These are phyloP conservation scores for Salarias fasciatus DNA, from an alignment of 2,797 vertebrate genomes.

Conservation along the genomic window DNA sequence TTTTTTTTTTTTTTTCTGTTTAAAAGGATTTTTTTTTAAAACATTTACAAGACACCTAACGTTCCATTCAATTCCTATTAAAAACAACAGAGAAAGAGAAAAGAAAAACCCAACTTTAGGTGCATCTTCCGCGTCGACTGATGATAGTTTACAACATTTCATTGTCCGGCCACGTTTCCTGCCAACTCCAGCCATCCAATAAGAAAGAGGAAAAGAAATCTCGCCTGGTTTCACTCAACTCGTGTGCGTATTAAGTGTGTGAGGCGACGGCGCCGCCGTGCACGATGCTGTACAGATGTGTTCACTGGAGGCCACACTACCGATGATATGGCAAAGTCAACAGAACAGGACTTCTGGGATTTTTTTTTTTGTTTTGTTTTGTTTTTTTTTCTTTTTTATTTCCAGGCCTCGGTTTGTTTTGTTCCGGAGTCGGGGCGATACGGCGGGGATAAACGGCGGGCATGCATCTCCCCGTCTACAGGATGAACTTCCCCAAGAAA, in stretches of 20 bases:
- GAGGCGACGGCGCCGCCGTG: conserved; percentile 83
- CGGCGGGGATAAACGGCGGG: no score
- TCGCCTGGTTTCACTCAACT: conserved; percentile 47
- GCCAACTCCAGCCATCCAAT: conserved; percentile 56
- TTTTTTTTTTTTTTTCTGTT: conserved; percentile 82
- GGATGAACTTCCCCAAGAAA: conserved; percentile 99
- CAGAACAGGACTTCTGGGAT: conserved; percentile 80
- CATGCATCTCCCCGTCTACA: conserved; percentile 93
- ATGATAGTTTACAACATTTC: conserved; percentile 80
- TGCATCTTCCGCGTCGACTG: conserved; percentile 78
- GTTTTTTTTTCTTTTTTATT: conserved; percentile 43
- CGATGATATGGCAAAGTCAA: conserved; percentile 97
- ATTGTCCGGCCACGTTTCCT: conserved; percentile 74
- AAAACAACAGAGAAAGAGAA: conserved; percentile 86
- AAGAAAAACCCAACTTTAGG: conserved; percentile 72
- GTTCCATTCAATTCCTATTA: conserved; percentile 92
- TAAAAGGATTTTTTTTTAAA: conserved; percentile 93
- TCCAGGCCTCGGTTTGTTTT: conserved; percentile 65
- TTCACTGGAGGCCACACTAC: conserved; percentile 77
- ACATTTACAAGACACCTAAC: conserved; percentile 98
- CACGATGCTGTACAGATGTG: conserved; percentile 80
- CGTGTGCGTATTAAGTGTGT: conserved; percentile 86
- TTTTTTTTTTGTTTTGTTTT: conserved; percentile 14
- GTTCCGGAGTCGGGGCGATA: conserved; percentile 68
- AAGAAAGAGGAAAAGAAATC: conserved; percentile 21